Evolutionary conservation across 2,113 vertebrate species (phyloP).

Genomic region (Mus spicilegus): DNA sequence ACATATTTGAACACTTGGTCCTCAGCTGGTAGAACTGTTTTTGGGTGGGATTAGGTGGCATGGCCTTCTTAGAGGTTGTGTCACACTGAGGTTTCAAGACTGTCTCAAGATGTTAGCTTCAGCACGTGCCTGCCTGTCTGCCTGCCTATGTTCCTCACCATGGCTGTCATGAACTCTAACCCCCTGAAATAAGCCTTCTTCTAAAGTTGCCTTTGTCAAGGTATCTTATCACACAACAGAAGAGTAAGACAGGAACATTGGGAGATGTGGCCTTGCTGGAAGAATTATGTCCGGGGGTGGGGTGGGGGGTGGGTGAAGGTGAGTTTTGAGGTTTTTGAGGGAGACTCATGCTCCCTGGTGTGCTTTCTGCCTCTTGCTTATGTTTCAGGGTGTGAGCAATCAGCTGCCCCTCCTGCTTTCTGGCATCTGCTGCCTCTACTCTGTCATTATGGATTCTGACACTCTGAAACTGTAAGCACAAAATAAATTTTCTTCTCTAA

Average conservation of each 20-base stretch:
- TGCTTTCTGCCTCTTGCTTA: not conserved
- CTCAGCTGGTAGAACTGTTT: not conserved
- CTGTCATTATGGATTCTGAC: not conserved
- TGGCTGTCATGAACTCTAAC: not conserved
- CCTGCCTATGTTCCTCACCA: not conserved
- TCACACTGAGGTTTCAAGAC: not conserved
- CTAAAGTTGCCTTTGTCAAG: not conserved
- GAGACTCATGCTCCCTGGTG: not conserved
- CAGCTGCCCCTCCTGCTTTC: not conserved
- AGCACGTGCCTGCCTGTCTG: not conserved
- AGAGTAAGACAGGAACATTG: not conserved
- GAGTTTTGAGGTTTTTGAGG: not conserved
- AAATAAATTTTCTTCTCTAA: not conserved
- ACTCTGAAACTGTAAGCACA: not conserved
- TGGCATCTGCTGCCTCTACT: not conserved
- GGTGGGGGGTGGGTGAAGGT: no score
- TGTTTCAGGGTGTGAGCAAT: not conserved
- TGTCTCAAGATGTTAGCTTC: not conserved
- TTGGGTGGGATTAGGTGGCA: not conserved
- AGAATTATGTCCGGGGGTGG: no score
- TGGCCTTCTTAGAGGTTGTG: not conserved
- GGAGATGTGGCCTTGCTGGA: not conserved
- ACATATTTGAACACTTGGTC: not conserved
- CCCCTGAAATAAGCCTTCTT: not conserved
- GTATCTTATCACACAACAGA: not conserved